Percentiles rank a stretch among this genome's conserved stretches.
Evolutionary conservation across 2,888 invertebrate genomes (phyloP).

Genomic region (Fabriciana adippe): DNA sequence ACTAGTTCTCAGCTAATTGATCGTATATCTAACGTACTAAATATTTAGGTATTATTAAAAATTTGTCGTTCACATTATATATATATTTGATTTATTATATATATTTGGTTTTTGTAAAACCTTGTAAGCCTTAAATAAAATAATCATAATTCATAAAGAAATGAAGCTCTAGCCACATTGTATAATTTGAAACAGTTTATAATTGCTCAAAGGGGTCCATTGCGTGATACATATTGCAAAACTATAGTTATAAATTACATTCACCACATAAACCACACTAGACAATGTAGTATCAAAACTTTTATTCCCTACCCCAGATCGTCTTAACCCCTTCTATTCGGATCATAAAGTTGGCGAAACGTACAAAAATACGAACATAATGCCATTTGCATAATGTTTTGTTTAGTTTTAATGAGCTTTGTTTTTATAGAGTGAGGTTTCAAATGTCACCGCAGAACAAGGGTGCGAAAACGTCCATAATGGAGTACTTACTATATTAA

Average conservation of each 20-base stretch:
- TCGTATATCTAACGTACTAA: neutral
- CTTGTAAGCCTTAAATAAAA: neutral
- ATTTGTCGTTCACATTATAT: no score
- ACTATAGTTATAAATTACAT: conserved; percentile 46
- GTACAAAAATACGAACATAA: conserved; percentile 80
- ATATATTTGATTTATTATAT: no score
- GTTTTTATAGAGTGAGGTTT: conserved; percentile 78
- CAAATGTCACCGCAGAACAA: conserved; percentile 79
- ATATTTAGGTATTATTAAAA: neutral
- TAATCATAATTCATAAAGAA: conserved; percentile 9
- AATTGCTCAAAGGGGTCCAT: conserved; percentile 35
- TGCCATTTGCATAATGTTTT: conserved; percentile 82
- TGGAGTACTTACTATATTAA: conserved; percentile 77
- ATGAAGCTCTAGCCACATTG: conserved; percentile 1
- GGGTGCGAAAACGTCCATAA: conserved; percentile 79
- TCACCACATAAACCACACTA: conserved; percentile 60
- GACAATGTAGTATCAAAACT: conserved; percentile 67
- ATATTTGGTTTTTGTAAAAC: no score
- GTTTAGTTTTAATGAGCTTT: conserved; percentile 53
- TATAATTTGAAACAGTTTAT: conserved; percentile 17
- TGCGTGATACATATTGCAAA: conserved; percentile 44
- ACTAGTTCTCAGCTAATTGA: conserved; percentile 8
- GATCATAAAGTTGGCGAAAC: conserved; percentile 78
- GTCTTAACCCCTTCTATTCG: conserved; percentile 78
- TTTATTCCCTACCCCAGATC: conserved; percentile 62